Percentiles rank a stretch among this genome's conserved stretches.
Conservation (phyloP, 2,888 invertebrate genomes). For the Melipona beecheii region DNA sequence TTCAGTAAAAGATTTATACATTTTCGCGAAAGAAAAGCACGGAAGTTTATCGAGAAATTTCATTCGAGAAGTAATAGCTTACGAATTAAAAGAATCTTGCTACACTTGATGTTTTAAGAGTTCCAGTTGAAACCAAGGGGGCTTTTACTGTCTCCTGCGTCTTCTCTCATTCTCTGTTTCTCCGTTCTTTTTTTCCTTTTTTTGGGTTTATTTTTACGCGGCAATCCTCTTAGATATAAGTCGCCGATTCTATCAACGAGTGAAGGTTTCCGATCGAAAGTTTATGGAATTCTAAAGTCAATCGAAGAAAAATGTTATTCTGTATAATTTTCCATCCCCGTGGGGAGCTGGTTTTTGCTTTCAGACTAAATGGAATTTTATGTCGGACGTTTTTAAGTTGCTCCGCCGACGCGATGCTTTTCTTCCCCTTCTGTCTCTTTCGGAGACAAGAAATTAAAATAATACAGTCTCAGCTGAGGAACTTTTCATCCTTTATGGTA, state of each 20-base stretch:
- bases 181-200: too few relatives aligned
- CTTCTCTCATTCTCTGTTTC: background rate
- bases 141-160: background rate
- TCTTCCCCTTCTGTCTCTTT: background rate
- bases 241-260: constrained; percentile 7
- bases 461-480: background rate
- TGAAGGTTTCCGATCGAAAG: constrained; percentile 13
- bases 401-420: background rate
- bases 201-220: constrained; percentile 5
- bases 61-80: background rate
- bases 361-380: constrained; percentile 9
- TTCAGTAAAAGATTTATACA: background rate
- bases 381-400: too few relatives aligned
- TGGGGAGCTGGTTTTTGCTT: background rate
- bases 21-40: too few relatives aligned
- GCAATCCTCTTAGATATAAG: constrained; percentile 42
- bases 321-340: constrained; percentile 25
- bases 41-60: background rate
- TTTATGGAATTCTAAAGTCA: constrained; percentile 20
- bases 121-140: background rate
- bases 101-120: background rate
- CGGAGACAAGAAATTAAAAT: background rate
- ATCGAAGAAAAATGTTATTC: constrained; percentile 39
- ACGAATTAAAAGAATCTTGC: background rate
- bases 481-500: too few relatives aligned